A percentile compares a stretch with the other conserved stretches of the same genome.
Evolutionary conservation across 1,140 invertebrate genomes (phyloP).

Genomic region (Bombus confusus): DNA sequence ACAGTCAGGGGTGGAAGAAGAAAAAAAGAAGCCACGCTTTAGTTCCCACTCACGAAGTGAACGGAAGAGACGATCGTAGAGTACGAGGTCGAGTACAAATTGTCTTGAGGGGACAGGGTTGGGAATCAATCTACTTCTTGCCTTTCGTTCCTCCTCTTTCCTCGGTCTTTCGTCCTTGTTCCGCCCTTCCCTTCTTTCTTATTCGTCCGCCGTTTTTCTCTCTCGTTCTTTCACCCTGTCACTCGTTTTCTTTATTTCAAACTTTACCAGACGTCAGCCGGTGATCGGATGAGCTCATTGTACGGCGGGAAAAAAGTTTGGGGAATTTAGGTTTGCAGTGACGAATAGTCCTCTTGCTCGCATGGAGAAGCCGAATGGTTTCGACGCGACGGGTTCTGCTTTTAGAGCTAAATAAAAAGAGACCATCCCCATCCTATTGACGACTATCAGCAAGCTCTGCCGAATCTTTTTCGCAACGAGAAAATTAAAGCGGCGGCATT

Average conservation of each 20-base stretch:
- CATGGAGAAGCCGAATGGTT: slow-evolving; percentile 14
- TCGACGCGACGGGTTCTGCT: background rate
- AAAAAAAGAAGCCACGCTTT: slow-evolving; percentile 68
- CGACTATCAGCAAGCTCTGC: background rate
- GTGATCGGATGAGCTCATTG: slow-evolving; percentile 65
- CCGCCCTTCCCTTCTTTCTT: background rate
- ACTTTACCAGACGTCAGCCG: slow-evolving; percentile 63
- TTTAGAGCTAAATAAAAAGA: slow-evolving; percentile 39
- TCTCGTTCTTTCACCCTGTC: slow-evolving; percentile 31
- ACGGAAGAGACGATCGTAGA: slow-evolving; percentile 70
- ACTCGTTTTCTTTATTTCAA: slow-evolving; percentile 64
- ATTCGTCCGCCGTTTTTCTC: slow-evolving; percentile 18
- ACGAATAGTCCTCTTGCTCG: slow-evolving; percentile 57
- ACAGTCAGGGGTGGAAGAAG: slow-evolving; percentile 13
- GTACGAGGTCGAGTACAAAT: slow-evolving; percentile 76
- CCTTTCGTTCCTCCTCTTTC: slow-evolving; percentile 58
- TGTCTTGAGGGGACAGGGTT: slow-evolving; percentile 75
- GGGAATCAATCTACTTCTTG: slow-evolving; percentile 78
- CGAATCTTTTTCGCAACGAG: slow-evolving; percentile 30
- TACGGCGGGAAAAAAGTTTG: slow-evolving; percentile 55
- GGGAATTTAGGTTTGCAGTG: slow-evolving; percentile 62
- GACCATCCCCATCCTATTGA: too few species aligned
- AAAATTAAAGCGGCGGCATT: slow-evolving; percentile 30
- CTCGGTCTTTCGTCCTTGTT: background rate
- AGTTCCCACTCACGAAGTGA: slow-evolving; percentile 75